These are phyloP conservation scores for Vanessa atalanta DNA, from an alignment of 1,140 invertebrate species.

Conservation along the genomic window DNA sequence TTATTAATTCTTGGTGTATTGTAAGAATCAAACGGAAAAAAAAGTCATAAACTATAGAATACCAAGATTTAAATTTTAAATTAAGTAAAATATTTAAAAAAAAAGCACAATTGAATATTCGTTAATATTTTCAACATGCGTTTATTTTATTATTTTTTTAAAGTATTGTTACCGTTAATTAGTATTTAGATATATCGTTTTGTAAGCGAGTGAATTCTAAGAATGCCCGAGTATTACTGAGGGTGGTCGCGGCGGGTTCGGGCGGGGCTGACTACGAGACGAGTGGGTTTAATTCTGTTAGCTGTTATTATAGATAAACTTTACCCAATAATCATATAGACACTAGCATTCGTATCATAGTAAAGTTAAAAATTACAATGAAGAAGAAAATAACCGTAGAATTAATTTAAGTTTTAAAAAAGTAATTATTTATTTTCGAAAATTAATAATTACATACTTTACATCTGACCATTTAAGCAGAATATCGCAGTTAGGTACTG, in stretches of 20 bases:
- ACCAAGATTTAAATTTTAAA: too few relatives aligned
- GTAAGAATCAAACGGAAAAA: not conserved
- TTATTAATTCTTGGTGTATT: not conserved
- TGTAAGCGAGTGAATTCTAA: constrained; percentile 19
- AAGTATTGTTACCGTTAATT: not conserved
- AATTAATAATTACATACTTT: too few relatives aligned
- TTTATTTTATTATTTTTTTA: not conserved
- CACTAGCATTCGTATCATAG: not conserved
- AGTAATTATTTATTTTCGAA: too few relatives aligned
- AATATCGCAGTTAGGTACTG: too few relatives aligned
- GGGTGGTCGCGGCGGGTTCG: constrained; percentile 18
- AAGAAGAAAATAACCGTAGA: too few relatives aligned
- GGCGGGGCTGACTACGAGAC: constrained; percentile 12
- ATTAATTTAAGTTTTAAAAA: too few relatives aligned
- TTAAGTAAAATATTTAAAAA: too few relatives aligned
- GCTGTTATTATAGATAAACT: constrained; percentile 5
- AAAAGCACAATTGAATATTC: too few relatives aligned
- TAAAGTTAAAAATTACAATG: too few relatives aligned
- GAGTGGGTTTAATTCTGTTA: constrained; percentile 42
- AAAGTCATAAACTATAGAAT: too few relatives aligned
- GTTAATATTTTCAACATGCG: too few relatives aligned
- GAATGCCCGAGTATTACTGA: constrained; percentile 34
- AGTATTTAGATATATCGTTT: not conserved
- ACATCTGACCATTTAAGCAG: too few relatives aligned
- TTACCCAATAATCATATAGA: not conserved